Conservation (phyloP, 2,797 vertebrate species). For the Alcedo atthis region DNA sequence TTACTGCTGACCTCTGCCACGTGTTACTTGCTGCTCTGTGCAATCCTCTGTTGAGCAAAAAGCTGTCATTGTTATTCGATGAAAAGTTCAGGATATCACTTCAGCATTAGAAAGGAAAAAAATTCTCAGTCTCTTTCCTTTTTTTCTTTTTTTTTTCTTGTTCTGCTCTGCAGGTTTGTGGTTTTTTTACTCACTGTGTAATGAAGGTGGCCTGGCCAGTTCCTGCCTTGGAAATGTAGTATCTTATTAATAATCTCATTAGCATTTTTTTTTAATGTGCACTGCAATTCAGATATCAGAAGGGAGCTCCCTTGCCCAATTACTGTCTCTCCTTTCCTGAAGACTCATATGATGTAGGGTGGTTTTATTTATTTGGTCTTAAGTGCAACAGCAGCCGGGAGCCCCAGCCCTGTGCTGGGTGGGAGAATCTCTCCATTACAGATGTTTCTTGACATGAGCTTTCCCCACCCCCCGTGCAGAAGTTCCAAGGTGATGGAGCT, state of each 20-base stretch:
- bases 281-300: neutral
- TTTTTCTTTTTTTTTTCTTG: fast-evolving
- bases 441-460: neutral
- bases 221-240: neutral
- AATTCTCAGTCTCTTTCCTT: neutral
- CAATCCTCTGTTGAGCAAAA: neutral
- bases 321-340: neutral
- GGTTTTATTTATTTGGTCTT: neutral
- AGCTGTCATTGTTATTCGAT: neutral
- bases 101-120: neutral
- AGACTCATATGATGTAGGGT: neutral
- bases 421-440: neutral
- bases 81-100: neutral
- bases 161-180: neutral
- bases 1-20: neutral
- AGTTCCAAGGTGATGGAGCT: neutral
- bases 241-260: neutral
- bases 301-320: neutral
- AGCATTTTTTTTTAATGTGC: neutral
- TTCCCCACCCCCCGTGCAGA: neutral
- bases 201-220: neutral
- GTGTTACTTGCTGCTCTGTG: neutral
- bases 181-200: neutral
- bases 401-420: neutral
- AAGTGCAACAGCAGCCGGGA: neutral